Conservation (phyloP, 2,888 invertebrate species). For the Phalera bucephala region DNA sequence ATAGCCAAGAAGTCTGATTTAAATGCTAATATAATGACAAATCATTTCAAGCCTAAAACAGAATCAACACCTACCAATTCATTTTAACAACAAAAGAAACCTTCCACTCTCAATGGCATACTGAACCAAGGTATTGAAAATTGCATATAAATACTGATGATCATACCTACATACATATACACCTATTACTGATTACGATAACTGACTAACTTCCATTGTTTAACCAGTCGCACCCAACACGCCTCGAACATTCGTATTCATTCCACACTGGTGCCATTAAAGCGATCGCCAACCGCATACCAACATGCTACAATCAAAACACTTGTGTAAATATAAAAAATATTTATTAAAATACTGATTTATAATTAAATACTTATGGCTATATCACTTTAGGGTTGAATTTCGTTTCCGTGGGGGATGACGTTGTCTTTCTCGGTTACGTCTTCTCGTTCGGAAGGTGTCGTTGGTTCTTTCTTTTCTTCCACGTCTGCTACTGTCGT, state of each 20-base stretch:
- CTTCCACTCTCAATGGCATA: not conserved
- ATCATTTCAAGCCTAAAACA: too few relatives aligned
- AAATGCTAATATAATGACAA: too few relatives aligned
- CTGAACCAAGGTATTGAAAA: not conserved
- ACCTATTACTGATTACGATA: constrained; percentile 13
- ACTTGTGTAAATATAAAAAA: constrained; percentile 55
- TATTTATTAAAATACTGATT: constrained; percentile 76
- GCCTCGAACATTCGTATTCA: constrained; percentile 47
- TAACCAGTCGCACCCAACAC: constrained; percentile 29
- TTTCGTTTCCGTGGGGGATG: constrained; percentile 66
- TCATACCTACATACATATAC: not conserved
- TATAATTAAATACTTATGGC: constrained; percentile 68
- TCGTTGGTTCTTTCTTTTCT: constrained; percentile 58
- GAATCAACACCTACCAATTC: too few relatives aligned
- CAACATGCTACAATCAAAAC: constrained; percentile 50
- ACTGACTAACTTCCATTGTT: constrained; percentile 52
- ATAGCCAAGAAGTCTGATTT: too few relatives aligned
- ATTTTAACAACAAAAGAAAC: not conserved
- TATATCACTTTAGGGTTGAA: constrained; percentile 67
- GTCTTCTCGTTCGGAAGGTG: constrained; percentile 52
- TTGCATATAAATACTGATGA: constrained; percentile 4
- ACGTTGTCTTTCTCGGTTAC: constrained; percentile 62
- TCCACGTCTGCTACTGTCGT: constrained; percentile 34
- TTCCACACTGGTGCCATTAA: constrained; percentile 35
- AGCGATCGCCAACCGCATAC: constrained; percentile 43